These are phyloP conservation scores for Thalpophila matura DNA, from an alignment of 2,888 invertebrate genomes.

Conservation along the genomic window DNA sequence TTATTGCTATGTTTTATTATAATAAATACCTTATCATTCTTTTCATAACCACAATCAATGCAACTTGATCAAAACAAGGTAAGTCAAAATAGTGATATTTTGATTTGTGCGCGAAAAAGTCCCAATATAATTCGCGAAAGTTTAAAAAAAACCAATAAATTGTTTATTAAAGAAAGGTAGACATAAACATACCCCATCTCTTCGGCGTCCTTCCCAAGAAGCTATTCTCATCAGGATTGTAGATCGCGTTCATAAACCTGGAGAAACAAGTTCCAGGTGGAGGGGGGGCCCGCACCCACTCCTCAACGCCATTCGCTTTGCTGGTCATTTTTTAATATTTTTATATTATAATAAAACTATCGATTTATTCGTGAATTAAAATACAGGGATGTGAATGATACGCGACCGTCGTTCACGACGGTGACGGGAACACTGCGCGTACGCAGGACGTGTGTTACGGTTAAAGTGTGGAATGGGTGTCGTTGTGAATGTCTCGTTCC, in stretches of 20 bases:
- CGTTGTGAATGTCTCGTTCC: constrained; percentile 23
- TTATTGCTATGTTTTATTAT: no score
- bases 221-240: constrained; percentile 83
- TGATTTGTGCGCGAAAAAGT: no score
- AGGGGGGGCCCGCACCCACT: constrained; percentile 83
- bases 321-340: constrained; percentile 68
- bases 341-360: not conserved
- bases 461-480: constrained; percentile 25
- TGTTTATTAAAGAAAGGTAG: not conserved
- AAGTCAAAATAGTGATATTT: no score
- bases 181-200: constrained; percentile 82
- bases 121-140: no score
- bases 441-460: constrained; percentile 64
- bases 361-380: constrained; percentile 13
- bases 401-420: constrained; percentile 67
- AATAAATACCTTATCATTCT: no score
- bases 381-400: constrained; percentile 8
- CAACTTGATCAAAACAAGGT: no score
- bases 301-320: constrained; percentile 82
- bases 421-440: constrained; percentile 69
- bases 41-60: no score
- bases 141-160: no score
- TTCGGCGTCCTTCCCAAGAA: constrained; percentile 84
- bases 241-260: constrained; percentile 75
- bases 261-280: constrained; percentile 71